phyloP scores from a whole-genome alignment of 1,140 invertebrate species.

The Euwallacea similis region DNA sequence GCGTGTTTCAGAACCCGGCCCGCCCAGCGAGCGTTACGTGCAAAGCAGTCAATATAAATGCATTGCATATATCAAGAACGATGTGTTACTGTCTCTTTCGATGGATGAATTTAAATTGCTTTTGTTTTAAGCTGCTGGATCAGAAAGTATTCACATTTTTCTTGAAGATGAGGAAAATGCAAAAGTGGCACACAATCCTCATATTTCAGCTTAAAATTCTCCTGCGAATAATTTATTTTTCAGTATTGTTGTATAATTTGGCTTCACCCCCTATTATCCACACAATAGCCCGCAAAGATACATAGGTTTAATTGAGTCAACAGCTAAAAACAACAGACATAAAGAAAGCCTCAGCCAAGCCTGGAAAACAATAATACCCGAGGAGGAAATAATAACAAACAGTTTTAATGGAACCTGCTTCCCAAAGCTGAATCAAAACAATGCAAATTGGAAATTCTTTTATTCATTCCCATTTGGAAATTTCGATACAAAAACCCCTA shows the following conservation, averaged over 20 bases:
- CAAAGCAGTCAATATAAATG: conserved; percentile 5
- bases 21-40: background rate
- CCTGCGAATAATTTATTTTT: too few relatives aligned
- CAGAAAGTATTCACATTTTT: too few relatives aligned
- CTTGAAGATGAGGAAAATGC: too few relatives aligned
- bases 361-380: conserved; percentile 14
- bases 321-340: conserved; percentile 1
- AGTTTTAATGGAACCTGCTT: conserved; percentile 25
- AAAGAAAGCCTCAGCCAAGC: background rate
- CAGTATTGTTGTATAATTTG: too few relatives aligned
- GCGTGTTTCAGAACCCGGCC: background rate
- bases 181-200: too few relatives aligned
- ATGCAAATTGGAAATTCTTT: conserved; percentile 24
- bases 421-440: conserved; percentile 22
- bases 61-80: conserved; percentile 2
- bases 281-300: background rate
- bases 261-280: too few relatives aligned
- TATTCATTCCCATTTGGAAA: conserved; percentile 1
- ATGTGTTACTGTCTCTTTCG: background rate
- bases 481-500: background rate
- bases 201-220: too few relatives aligned
- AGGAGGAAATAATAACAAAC: conserved; percentile 15
- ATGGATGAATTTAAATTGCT: too few relatives aligned
- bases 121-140: too few relatives aligned
- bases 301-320: conserved; percentile 3